phyloP scores from a whole-genome alignment of 2,888 invertebrate species.

The Gastrophysa polygoni region DNA sequence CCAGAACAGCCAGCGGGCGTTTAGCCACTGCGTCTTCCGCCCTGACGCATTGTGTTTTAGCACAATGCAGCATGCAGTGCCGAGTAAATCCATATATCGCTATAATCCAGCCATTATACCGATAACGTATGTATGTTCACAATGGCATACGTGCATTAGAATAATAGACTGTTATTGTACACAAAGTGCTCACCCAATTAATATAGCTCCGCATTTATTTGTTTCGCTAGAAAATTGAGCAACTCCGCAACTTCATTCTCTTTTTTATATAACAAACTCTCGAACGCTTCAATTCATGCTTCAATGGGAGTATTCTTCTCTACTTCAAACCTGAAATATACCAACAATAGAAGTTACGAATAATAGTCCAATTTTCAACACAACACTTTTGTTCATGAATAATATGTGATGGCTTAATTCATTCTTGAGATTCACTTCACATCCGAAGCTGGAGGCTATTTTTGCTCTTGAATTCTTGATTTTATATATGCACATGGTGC shows the following conservation, averaged over 20 bases:
- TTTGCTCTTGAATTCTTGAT: too few species aligned
- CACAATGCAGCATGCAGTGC: conserved; percentile 2
- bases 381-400: too few species aligned
- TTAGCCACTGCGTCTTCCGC: not conserved
- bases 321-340: too few species aligned
- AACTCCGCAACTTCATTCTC: too few species aligned
- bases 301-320: too few species aligned
- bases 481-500: too few species aligned
- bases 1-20: not conserved
- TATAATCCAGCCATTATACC: not conserved
- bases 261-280: not conserved
- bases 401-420: too few species aligned
- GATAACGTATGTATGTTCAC: conserved; percentile 1
- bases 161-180: conserved; percentile 1
- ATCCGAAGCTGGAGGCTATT: too few species aligned
- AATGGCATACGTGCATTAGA: conserved; percentile 6
- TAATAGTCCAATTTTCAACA: too few species aligned
- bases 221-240: not conserved
- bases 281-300: too few species aligned
- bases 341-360: too few species aligned
- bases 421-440: too few species aligned
- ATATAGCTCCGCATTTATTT: not conserved
- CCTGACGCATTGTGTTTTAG: not conserved
- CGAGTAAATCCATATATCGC: conserved; percentile 3
- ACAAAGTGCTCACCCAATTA: conserved; percentile 10